Conservation (phyloP, 2,797 vertebrate genomes). For the Enteromius anoplus region DNA sequence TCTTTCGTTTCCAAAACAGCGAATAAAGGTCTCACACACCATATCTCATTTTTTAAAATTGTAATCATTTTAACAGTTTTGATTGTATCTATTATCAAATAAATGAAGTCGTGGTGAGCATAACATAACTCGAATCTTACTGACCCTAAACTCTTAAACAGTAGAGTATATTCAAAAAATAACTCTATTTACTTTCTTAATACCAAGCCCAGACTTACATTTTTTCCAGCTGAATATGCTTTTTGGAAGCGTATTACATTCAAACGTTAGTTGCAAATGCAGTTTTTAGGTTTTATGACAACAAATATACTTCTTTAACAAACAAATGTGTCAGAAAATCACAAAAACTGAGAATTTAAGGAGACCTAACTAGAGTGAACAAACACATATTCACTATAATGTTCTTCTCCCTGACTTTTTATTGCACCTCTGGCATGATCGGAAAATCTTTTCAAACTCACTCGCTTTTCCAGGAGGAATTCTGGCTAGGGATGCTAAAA, state of each 20-base stretch:
- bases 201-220: background rate
- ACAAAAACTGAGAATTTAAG: background rate
- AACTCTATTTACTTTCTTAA: background rate
- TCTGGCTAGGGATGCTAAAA: conserved; percentile 11
- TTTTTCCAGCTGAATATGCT: conserved; percentile 14
- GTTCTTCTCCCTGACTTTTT: background rate
- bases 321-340: background rate
- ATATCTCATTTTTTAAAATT: background rate
- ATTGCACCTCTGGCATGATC: background rate
- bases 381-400: background rate
- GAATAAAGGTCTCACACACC: background rate
- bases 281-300: background rate
- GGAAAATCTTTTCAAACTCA: background rate
- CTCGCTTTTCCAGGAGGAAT: background rate
- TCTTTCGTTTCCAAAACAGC: conserved; percentile 37
- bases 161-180: background rate
- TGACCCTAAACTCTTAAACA: background rate
- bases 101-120: background rate
- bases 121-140: background rate
- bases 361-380: too few species aligned
- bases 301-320: background rate
- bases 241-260: background rate
- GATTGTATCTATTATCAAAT: background rate
- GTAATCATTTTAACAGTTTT: background rate
- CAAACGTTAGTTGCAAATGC: background rate